Evolutionary conservation across 2,113 vertebrate species (phyloP), one percentile per base, ranked within the genome.

Genomic region (Menidia beryllina): DNA sequence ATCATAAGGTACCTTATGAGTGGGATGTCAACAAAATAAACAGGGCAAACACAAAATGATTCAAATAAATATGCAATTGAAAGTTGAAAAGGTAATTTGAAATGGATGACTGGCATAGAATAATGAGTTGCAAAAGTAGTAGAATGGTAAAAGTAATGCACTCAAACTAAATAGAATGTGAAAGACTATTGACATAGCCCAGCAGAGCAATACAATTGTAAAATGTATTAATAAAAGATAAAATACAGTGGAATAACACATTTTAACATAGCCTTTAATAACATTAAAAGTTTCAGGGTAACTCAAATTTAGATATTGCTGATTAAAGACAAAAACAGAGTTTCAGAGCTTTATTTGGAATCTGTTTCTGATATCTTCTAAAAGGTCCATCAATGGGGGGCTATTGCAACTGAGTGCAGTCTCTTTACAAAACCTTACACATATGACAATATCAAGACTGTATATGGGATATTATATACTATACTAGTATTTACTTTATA

Each of bases 351-450:
- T 64, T 17, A 41, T 54, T 47, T 68, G 9, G 59, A 54, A 38
- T 65, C 50, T 27, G 55, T 82, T 64, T 54, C 34, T 38, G 12
- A 27, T 51, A 54, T 58, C 23, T 48, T 72, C 26, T 30, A 63
- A 47, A 53, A 43, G 47, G 66, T 38, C 75, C 55, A 14, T 20
- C 26, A 50, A 49, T 55, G 54, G 24, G 30, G 5, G 30, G 30
- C 10, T 5, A 34, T 6, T 3, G 30, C 10, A 34, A 2, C 2
- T 67, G 56, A 47, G 24, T n/a, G 58, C 63, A 63, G 69, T 27
- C 39, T 51, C 52, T 17, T n/a, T 61, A 21, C 50, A 50, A 21
- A 34, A 39, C 13, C 38, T 3, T 14, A 39, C 1, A 39, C 13
- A 4, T 13, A 39, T 39, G 38, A 39, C 7, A 39, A 7, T 14